These are phyloP conservation scores for Neoitamus cyanurus DNA, from an alignment of 2,888 invertebrate species.

Conservation along the genomic window DNA sequence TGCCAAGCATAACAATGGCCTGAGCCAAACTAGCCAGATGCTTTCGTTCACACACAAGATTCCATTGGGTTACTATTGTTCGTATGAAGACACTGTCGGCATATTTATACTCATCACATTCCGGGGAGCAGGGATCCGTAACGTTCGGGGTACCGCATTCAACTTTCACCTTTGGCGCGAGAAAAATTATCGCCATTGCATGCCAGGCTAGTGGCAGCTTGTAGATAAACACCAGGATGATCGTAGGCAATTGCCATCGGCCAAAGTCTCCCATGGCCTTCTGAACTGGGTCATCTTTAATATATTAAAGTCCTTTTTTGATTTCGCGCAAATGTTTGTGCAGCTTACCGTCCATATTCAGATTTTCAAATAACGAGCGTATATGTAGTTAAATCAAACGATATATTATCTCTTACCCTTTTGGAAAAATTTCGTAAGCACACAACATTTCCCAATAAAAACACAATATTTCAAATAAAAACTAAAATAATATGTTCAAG, in stretches of 20 bases:
- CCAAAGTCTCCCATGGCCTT: conserved; percentile 78
- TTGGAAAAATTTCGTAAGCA: too few relatives aligned
- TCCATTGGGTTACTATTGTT: conserved; percentile 80
- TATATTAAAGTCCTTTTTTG: neutral
- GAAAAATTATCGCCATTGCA: conserved; percentile 79
- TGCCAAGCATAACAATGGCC: conserved; percentile 80
- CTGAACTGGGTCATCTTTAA: conserved; percentile 71
- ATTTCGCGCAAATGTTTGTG: neutral
- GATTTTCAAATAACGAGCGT: neutral
- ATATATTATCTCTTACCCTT: too few relatives aligned
- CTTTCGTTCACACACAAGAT: conserved; percentile 75
- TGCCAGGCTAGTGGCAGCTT: conserved; percentile 84
- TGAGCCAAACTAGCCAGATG: conserved; percentile 78
- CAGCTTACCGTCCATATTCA: neutral
- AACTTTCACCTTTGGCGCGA: conserved; percentile 74
- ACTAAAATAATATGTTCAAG: too few relatives aligned
- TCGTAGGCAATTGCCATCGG: conserved; percentile 80
- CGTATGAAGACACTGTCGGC: conserved; percentile 73
- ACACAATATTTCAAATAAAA: too few relatives aligned
- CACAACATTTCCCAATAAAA: too few relatives aligned
- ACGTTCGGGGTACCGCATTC: conserved; percentile 64
- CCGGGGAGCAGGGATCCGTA: conserved; percentile 65
- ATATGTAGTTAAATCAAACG: too few relatives aligned
- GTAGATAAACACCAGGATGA: conserved; percentile 74
- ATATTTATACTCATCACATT: conserved; percentile 71